phyloP scores from a whole-genome alignment of 2,113 vertebrate genomes.

The Spea multiplicata region DNA sequence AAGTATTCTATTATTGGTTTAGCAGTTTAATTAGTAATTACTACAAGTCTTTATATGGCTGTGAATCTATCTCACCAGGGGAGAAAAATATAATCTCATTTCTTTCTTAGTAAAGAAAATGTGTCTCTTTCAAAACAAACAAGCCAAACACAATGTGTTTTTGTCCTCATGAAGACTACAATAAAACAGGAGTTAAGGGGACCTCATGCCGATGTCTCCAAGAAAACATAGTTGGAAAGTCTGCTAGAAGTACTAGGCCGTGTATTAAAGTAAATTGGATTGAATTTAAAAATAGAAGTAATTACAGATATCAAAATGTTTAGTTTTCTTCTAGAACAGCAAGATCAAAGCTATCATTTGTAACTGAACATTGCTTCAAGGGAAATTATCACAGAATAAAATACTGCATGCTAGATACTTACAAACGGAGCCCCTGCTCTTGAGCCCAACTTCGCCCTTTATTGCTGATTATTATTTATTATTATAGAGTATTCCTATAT shows the following conservation, averaged over 20 bases:
- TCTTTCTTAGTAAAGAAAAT: background rate
- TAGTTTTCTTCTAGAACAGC: background rate
- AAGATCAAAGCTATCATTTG: background rate
- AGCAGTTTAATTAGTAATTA: too few species aligned
- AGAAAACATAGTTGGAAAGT: conserved; percentile 12
- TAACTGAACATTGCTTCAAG: background rate
- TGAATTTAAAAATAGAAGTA: conserved; percentile 11
- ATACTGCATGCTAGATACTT: too few species aligned
- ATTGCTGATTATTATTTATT: too few species aligned
- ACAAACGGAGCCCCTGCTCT: too few species aligned
- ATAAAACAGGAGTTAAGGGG: background rate
- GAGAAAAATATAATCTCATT: conserved; percentile 4
- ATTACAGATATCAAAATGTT: background rate
- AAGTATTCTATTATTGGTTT: too few species aligned
- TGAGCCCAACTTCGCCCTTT: too few species aligned
- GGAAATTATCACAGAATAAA: background rate
- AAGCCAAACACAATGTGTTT: conserved; percentile 4
- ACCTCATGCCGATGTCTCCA: conserved; percentile 1
- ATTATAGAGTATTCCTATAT: too few species aligned
- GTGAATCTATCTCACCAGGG: too few species aligned
- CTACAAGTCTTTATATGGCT: too few species aligned
- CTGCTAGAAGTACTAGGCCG: background rate
- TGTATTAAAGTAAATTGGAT: conserved; percentile 14
- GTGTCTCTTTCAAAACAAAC: conserved; percentile 4
- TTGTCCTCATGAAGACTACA: background rate